Conservation (phyloP, 2,888 invertebrate species). For the Drosophila flavopinicola region DNA sequence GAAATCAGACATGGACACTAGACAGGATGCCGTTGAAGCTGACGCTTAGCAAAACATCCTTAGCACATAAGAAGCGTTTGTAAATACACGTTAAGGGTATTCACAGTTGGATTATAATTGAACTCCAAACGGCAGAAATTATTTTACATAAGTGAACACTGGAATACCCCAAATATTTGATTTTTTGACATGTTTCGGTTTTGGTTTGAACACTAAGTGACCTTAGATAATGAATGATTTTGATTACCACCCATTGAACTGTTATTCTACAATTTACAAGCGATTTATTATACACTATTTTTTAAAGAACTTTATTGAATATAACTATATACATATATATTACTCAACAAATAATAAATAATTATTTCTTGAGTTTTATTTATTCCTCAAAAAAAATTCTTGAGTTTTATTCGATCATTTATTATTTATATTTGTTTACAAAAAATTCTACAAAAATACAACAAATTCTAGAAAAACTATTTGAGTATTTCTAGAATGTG, state of each 20-base stretch:
- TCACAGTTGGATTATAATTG: slow-evolving; percentile 4
- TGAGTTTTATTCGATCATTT: too few species aligned
- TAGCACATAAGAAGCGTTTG: slow-evolving; percentile 10
- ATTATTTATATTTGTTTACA: too few species aligned
- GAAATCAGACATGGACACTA: slow-evolving; percentile 7
- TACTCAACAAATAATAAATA: neutral
- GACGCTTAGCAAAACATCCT: slow-evolving; percentile 17
- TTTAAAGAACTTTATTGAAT: slow-evolving; percentile 40
- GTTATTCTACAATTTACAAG: slow-evolving; percentile 31
- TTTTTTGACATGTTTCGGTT: slow-evolving; percentile 47
- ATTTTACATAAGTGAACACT: neutral
- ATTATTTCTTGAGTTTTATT: too few species aligned
- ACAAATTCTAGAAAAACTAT: too few species aligned
- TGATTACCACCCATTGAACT: slow-evolving; percentile 40
- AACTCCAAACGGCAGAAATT: neutral
- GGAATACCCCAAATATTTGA: slow-evolving; percentile 2
- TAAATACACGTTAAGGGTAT: slow-evolving; percentile 30
- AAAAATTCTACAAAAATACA: too few species aligned
- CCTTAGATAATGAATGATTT: slow-evolving; percentile 55
- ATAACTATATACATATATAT: slow-evolving; percentile 6
- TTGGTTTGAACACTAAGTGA: slow-evolving; percentile 74
- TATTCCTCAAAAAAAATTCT: too few species aligned
- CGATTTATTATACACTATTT: slow-evolving; percentile 34
- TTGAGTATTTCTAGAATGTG: too few species aligned
- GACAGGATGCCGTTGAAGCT: slow-evolving; percentile 9